Evolutionary conservation across 2,797 vertebrate genomes (phyloP), one percentile per base, ranked within the genome.

Genomic region (Okamejei kenojei): DNA sequence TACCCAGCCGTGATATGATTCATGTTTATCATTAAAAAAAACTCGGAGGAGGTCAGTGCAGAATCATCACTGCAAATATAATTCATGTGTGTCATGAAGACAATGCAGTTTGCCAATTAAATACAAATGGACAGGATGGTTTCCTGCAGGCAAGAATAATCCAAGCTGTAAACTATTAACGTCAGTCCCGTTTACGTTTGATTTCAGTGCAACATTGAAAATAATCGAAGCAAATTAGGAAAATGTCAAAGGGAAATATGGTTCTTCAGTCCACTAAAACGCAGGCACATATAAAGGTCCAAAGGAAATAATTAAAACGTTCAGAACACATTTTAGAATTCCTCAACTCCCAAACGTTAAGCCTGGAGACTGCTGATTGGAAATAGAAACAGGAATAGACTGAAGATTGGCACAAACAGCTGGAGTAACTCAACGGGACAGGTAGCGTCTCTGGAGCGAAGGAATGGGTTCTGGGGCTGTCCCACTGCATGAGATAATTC

Each of bases 101-200:
- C 19, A 32, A 63, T 32, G 13, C n/a, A 88, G 84, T 88, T 88
- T 65, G 15, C 61, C 61, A 88, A 88, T 65, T 65, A 88, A 32
- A 19, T 65, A 65, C 61, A 61, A 29, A 84, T 29, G 81, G 11
- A 61, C 26, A 15, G 81, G 54, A 84, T 61, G 81, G 54, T 29
- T 82, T 58, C 38, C 80, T 58, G 54, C 21, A 82, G 45, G 45
- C 81, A 84, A 84, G 26, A 84, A 61, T 29, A 26, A 26, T 84
- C 13, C 54, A 84, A 84, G 54, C 54, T 84, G 81, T 29, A 88
- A 88, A 88, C 84, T 19, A 88, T 88, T 88, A 35, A 32, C 35
- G 61, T 35, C 84, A 88, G 21, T 38, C 32, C 63, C 35, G 17
- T 32, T 78, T 78, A 78, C 19, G 32, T 78, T 78, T 78, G 77